A percentile compares a stretch with the other conserved stretches of the same genome.
Conservation (phyloP, 2,888 invertebrate genomes). For the Meloe dianella region DNA sequence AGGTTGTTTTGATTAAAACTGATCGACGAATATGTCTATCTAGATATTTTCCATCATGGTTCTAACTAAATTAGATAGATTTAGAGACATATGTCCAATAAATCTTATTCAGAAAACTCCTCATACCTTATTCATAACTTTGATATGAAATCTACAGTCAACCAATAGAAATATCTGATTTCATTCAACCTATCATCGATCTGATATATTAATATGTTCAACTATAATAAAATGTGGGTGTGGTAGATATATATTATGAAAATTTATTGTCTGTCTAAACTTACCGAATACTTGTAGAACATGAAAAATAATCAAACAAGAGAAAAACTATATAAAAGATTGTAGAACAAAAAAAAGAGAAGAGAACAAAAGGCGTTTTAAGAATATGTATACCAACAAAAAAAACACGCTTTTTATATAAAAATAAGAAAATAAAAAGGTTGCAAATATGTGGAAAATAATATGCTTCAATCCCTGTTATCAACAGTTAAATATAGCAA, state of each 20-base stretch:
- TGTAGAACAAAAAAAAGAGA: background rate
- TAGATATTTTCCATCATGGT: background rate
- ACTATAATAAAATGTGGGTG: conserved; percentile 52
- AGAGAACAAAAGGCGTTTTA: background rate
- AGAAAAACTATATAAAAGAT: conserved; percentile 36
- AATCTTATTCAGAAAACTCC: conserved; percentile 48
- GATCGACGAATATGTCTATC: conserved; percentile 5
- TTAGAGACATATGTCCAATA: conserved; percentile 51
- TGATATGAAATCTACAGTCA: conserved; percentile 49
- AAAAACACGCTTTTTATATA: conserved; percentile 20
- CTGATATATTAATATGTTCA: conserved; percentile 34
- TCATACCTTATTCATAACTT: conserved; percentile 49
- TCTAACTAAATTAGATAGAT: conserved; percentile 46
- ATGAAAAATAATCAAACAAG: conserved; percentile 35
- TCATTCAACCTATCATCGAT: conserved; percentile 22
- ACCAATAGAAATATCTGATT: conserved; percentile 30
- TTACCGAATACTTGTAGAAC: conserved; percentile 41
- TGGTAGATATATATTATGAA: conserved; percentile 51
- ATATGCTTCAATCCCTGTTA: conserved; percentile 50
- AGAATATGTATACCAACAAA: conserved; percentile 7
- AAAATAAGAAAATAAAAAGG: conserved; percentile 42
- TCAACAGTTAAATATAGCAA: conserved; percentile 54
- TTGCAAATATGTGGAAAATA: conserved; percentile 54
- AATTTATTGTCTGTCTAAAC: conserved; percentile 52
- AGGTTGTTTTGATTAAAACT: background rate